Percentiles rank a stretch among this genome's conserved stretches.
Conservation (phyloP, 2,797 vertebrate genomes). For the Gallinago solitaria region DNA sequence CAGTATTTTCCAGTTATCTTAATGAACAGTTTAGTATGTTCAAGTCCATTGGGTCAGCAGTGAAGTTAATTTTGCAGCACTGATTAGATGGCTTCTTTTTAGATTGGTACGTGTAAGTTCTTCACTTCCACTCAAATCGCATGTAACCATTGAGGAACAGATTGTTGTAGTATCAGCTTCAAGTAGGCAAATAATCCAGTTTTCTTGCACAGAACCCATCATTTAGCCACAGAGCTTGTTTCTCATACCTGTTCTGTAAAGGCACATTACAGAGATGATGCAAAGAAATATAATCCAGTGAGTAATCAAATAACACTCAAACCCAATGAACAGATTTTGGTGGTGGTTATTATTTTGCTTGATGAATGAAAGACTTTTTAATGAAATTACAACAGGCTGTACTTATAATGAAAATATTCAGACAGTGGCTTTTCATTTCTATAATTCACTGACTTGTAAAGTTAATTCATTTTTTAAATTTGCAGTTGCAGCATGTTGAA, state of each 20-base stretch:
- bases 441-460: conserved; percentile 7
- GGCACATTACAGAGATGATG: not conserved
- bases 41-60: not conserved
- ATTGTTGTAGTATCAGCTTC: not conserved
- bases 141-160: not conserved
- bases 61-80: not conserved
- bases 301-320: not conserved
- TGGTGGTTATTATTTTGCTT: not conserved
- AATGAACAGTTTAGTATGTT: not conserved
- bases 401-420: not conserved
- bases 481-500: not conserved
- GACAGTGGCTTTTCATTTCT: not conserved
- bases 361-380: not conserved
- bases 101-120: not conserved
- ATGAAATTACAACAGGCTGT: not conserved
- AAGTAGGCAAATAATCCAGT: not conserved
- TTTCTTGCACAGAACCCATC: not conserved
- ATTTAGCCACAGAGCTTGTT: not conserved
- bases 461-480: not conserved
- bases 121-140: not conserved
- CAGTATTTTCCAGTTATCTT: not conserved
- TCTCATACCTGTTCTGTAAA: not conserved
- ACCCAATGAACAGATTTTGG: not conserved
- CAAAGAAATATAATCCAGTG: not conserved
- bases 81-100: not conserved